Conservation (phyloP, 2,797 vertebrate species). For the Columba guinea region DNA sequence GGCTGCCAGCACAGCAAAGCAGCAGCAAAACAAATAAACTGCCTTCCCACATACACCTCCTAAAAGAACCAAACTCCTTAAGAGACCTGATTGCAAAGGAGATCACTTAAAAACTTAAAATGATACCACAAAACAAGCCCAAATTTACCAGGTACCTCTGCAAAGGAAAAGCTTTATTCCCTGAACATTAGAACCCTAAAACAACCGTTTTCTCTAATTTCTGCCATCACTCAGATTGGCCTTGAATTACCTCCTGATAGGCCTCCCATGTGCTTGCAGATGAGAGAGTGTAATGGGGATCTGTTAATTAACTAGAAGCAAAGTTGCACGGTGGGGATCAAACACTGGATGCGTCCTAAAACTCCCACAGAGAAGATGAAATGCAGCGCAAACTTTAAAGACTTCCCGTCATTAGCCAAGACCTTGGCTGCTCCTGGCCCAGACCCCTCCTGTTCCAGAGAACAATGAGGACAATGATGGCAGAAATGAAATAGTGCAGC, state of each 20-base stretch:
- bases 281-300: slow-evolving; percentile 88
- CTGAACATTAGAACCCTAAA: slow-evolving; percentile 76
- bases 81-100: not conserved
- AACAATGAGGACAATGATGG: slow-evolving; percentile 88
- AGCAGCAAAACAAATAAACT: slow-evolving; percentile 22
- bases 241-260: slow-evolving; percentile 85
- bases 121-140: slow-evolving; percentile 43
- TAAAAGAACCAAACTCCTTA: not conserved
- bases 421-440: slow-evolving; percentile 90
- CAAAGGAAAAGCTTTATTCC: slow-evolving; percentile 72
- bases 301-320: slow-evolving; percentile 95
- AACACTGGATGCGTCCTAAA: slow-evolving; percentile 92
- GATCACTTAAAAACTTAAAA: slow-evolving; percentile 22
- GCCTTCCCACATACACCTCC: not conserved
- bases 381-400: slow-evolving; percentile 97
- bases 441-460: slow-evolving; percentile 86
- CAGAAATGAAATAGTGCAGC: slow-evolving; percentile 82
- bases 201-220: slow-evolving; percentile 81
- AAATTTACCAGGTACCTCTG: slow-evolving; percentile 64
- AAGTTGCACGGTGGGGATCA: slow-evolving; percentile 90
- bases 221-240: slow-evolving; percentile 82
- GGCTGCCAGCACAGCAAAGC: slow-evolving; percentile 25
- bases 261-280: slow-evolving; percentile 83
- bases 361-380: slow-evolving; percentile 95
- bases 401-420: slow-evolving; percentile 98